Evolutionary conservation across 1,140 invertebrate genomes (phyloP), one percentile per base, ranked within the genome.

Genomic region (Nymphalis io): DNA sequence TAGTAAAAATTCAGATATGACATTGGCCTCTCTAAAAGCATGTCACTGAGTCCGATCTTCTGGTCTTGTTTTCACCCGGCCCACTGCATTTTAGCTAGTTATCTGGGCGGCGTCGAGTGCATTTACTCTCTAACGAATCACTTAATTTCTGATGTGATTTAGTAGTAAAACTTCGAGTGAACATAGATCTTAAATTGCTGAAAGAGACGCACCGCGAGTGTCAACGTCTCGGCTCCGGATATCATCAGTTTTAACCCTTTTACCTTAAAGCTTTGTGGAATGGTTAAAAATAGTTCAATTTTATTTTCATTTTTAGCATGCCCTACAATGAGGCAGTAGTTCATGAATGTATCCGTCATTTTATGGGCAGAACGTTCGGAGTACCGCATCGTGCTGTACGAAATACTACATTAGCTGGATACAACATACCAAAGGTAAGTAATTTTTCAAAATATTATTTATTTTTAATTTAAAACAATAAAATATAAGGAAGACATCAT

Each of bases 281-380:
- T n/a, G 13, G 11, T 15, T 15, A 42, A n/a, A 42, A 42, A n/a
- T 42, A 3, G 11, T 42, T 15, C 27, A 13, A 15, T 11, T 42
- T 13, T 15, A 0, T 13, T 46, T 46, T 55, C 65, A 44, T 33
- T 93, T 93, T 48, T 79, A 96, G 95, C 46, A 94, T 97, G 94
- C 95, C 96, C 1, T 97, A 97, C 79, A 93, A 95, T 55, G 96
- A 96, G 87, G 96, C 96, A 0, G 93, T 96, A 23, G 94, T 96
- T 0, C 84, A 96, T 75, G 96, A 97, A 89, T 93, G 95, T 0
- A 82, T 97, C 1, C 92, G 96, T 46, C 94, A 96, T 89, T 96
- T 96, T 74, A 95, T 95, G 93, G 95, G 95, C 3, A 92, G 95
- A 74, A 95, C 95, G 0, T 94, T 97, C 81, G 95, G 95, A 18